phyloP scores from a whole-genome alignment of 2,888 invertebrate genomes.

The Spicauda simplicius region DNA sequence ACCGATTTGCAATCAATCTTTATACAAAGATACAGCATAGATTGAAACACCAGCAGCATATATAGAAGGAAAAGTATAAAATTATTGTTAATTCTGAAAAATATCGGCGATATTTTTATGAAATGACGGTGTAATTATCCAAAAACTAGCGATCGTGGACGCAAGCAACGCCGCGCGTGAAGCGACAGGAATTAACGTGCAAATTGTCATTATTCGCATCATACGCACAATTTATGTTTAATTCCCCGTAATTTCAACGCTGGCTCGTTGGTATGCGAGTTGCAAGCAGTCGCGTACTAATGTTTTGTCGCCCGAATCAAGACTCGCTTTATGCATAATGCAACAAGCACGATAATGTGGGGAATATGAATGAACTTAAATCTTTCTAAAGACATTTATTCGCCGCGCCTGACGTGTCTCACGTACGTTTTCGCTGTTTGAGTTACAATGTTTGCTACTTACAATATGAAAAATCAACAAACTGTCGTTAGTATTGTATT shows the following conservation, averaged over 20 bases:
- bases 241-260: conserved; percentile 23
- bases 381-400: conserved; percentile 40
- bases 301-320: conserved; percentile 71
- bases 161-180: too few species aligned
- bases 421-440: conserved; percentile 27
- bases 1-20: too few species aligned
- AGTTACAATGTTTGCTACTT: conserved; percentile 12
- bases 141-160: too few species aligned
- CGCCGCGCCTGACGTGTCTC: conserved; percentile 29
- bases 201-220: conserved; percentile 19
- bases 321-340: conserved; percentile 67
- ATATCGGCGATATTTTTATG: too few species aligned
- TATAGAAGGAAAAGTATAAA: too few species aligned
- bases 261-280: conserved; percentile 59
- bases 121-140: too few species aligned
- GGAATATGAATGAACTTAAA: conserved; percentile 59
- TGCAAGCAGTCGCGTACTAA: conserved; percentile 64
- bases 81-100: too few species aligned
- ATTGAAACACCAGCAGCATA: too few species aligned
- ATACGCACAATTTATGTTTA: conserved; percentile 24
- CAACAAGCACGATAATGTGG: conserved; percentile 56
- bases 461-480: background rate
- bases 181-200: background rate
- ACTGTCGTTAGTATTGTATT: too few species aligned
- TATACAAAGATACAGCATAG: too few species aligned